phyloP scores from a whole-genome alignment of 2,113 vertebrate species.

The Gobius niger region DNA sequence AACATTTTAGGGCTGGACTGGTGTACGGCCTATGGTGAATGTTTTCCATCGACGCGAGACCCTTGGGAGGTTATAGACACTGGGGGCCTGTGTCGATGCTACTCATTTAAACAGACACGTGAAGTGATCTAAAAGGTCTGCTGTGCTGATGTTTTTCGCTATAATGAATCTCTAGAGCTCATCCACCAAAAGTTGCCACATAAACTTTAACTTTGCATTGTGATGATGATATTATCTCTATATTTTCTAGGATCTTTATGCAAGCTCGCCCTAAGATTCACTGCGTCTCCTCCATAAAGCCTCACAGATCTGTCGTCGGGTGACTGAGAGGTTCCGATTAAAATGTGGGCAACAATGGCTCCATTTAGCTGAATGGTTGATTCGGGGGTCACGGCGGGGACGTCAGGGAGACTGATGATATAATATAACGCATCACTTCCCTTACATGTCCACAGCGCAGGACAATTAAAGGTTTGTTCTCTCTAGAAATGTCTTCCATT shows the following conservation, averaged over 20 bases:
- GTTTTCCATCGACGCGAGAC: conserved; percentile 41
- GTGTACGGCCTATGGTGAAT: conserved; percentile 30
- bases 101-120: conserved; percentile 36
- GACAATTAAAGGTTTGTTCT: conserved; percentile 77
- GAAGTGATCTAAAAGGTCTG: conserved; percentile 34
- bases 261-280: background rate
- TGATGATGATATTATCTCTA: too few relatives aligned
- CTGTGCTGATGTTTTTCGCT: too few relatives aligned
- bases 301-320: conserved; percentile 40
- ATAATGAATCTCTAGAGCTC: too few relatives aligned
- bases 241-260: background rate
- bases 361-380: conserved; percentile 62
- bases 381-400: conserved; percentile 61
- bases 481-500: conserved; percentile 64
- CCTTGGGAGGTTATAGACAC: conserved; percentile 25
- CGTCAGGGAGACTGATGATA: conserved; percentile 65
- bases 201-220: too few relatives aligned
- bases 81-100: conserved; percentile 22
- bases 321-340: conserved; percentile 57
- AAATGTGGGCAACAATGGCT: conserved; percentile 57
- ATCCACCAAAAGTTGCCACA: too few relatives aligned
- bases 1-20: conserved; percentile 45
- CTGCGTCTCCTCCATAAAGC: conserved; percentile 3
- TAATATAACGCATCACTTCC: conserved; percentile 73
- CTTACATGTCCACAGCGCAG: conserved; percentile 57